Evolutionary conservation across 2,888 invertebrate genomes (phyloP), one percentile per base, ranked within the genome.

Genomic region (Acrobasis suavella): DNA sequence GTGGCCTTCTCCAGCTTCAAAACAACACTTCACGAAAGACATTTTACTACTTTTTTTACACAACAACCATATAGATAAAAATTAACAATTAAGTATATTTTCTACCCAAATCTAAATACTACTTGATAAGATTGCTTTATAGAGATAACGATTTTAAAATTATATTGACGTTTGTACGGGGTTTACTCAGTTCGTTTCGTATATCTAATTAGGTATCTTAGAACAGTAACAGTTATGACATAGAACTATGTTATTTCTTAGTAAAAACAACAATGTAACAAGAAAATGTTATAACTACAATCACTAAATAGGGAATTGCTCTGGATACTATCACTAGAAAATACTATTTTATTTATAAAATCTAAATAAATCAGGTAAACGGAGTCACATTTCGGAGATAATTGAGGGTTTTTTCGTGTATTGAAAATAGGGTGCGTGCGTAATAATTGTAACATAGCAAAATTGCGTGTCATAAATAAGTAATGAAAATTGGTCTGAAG

Each of bases 11-110:
- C 94, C 93, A 61, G 95, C 93, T 80, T 96, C 96, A 82, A 96
- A 96, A 89, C 96, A 96, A 87, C 96, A 96, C 82, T 95, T 96
- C 68, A 96, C 94, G 68, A 95, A 93, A 72, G 95, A 94, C 95
- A 95, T 95, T 75, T 69, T 76, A 56, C 8, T 52, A 55, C 46
- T 51, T 55, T 50, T 58, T 68, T 65, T 7, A 32, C 49, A 59
- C 65, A 62, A 16, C 59, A 15, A 38, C 52, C 10, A n/a, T 0
- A 1, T 49, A 42, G 7, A 17, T 2, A 9, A 54, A 54, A 17
- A 46, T 16, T 12, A 46, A 32, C 22, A 58, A 58, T 37, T 22
- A 22, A 22, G 22, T 22, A 17, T n/a, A 10, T 37, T 50, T 50
- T n/a, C n/a, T 42, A 46, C 58, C 16, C 2, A 46, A 46, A 14